Percentiles rank a stretch among this genome's conserved stretches.
phyloP scores from a whole-genome alignment of 2,888 invertebrate species.

The Helicoverpa assulta region DNA sequence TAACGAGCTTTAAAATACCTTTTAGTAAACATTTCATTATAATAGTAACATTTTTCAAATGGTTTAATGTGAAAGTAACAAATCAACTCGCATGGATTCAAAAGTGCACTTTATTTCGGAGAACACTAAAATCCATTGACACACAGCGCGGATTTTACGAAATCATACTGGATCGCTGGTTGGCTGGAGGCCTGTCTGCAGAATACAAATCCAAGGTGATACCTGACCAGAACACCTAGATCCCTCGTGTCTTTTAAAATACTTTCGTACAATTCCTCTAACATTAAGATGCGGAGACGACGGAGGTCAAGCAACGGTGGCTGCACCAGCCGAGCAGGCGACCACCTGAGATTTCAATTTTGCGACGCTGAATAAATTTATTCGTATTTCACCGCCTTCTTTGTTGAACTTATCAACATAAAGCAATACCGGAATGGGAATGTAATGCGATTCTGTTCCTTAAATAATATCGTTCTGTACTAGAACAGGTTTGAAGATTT shows the following conservation, averaged over 20 bases:
- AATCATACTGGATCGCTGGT: slow-evolving; percentile 79
- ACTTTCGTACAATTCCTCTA: slow-evolving; percentile 56
- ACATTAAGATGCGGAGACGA: slow-evolving; percentile 58
- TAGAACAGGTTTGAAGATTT: background rate
- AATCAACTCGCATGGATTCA: slow-evolving; percentile 10
- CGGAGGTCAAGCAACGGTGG: slow-evolving; percentile 71
- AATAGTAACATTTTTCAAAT: background rate
- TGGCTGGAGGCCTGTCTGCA: slow-evolving; percentile 72
- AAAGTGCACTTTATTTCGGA: slow-evolving; percentile 25
- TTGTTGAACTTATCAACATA: slow-evolving; percentile 76
- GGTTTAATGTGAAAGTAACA: background rate
- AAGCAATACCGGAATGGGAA: slow-evolving; percentile 67
- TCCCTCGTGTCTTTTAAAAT: slow-evolving; percentile 64
- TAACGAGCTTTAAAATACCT: no score
- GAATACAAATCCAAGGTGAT: slow-evolving; percentile 83
- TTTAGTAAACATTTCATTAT: no score
- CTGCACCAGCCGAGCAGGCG: slow-evolving; percentile 70
- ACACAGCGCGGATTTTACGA: slow-evolving; percentile 74
- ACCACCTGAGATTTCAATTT: slow-evolving; percentile 90
- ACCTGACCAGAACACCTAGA: slow-evolving; percentile 71
- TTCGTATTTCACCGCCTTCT: slow-evolving; percentile 79
- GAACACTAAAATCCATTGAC: slow-evolving; percentile 65
- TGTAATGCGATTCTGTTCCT: slow-evolving; percentile 55
- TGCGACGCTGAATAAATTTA: slow-evolving; percentile 86
- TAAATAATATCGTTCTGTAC: slow-evolving; percentile 42